phyloP scores from a whole-genome alignment of 2,113 vertebrate species.

The Fulica atra region DNA sequence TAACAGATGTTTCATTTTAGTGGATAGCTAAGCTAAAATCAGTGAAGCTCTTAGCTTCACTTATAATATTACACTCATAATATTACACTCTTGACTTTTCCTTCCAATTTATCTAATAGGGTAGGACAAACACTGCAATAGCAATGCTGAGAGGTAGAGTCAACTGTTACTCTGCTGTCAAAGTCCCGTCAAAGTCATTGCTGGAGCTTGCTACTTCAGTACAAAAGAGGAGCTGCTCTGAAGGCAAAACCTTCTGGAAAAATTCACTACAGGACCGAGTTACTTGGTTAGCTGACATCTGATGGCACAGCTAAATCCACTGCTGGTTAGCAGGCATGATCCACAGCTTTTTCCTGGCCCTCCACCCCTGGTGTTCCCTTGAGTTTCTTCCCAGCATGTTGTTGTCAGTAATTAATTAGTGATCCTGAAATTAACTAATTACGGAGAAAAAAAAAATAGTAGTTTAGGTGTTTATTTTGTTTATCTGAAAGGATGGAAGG shows the following conservation, averaged over 20 bases:
- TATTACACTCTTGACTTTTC: not conserved
- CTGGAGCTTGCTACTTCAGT: not conserved
- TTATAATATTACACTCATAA: not conserved
- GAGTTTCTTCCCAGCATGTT: not conserved
- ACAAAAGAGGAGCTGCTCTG: not conserved
- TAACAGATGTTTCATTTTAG: not conserved
- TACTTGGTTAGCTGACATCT: not conserved
- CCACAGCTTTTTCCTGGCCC: not conserved
- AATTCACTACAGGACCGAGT: rapidly evolving
- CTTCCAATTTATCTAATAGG: not conserved
- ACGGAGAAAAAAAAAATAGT: not conserved
- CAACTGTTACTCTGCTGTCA: not conserved
- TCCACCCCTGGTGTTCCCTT: not conserved
- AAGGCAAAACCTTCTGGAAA: not conserved
- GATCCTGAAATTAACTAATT: not conserved
- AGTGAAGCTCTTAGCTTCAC: not conserved
- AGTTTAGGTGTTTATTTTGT: not conserved
- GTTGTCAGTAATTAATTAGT: not conserved
- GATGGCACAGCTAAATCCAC: not conserved
- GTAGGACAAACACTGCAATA: not conserved
- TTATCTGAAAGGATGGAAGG: too few species aligned
- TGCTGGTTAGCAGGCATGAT: not conserved
- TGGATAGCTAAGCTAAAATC: not conserved
- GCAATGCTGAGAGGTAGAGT: not conserved
- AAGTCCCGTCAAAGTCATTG: not conserved